Evolutionary conservation across 2,888 invertebrate species (phyloP).

Genomic region (Clepsis dumicolana): DNA sequence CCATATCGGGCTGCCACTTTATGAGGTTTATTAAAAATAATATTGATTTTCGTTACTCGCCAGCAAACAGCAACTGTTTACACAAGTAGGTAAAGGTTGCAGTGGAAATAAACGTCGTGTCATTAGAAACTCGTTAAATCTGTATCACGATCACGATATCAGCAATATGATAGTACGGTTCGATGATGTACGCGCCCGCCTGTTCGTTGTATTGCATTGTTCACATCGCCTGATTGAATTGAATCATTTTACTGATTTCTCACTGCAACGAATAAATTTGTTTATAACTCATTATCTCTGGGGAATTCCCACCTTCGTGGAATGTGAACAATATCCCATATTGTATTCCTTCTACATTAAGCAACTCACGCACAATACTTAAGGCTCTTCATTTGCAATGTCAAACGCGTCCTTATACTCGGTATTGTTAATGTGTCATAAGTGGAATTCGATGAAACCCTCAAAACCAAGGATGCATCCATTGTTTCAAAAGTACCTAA

Average conservation of each 20-base stretch:
- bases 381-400: background rate
- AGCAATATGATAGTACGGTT: conserved; percentile 5
- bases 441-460: background rate
- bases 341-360: background rate
- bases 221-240: conserved; percentile 9
- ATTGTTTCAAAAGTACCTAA: background rate
- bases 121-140: conserved; percentile 59
- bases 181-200: conserved; percentile 13
- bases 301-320: conserved; percentile 12
- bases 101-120: conserved; percentile 38
- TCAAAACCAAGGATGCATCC: background rate
- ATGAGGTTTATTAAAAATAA: conserved; percentile 17
- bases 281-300: conserved; percentile 12
- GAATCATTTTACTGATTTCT: conserved; percentile 11
- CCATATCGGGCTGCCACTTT: conserved; percentile 21
- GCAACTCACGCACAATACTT: background rate
- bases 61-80: conserved; percentile 16
- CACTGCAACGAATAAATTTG: background rate
- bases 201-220: conserved; percentile 20
- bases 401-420: background rate
- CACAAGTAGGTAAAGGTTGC: conserved; percentile 13
- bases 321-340: background rate
- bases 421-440: conserved; percentile 4
- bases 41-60: conserved; percentile 28
- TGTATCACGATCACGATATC: conserved; percentile 41